phyloP scores from a whole-genome alignment of 35 echinoderm and acorn worm genomes.

The Acanthaster planci region DNA sequence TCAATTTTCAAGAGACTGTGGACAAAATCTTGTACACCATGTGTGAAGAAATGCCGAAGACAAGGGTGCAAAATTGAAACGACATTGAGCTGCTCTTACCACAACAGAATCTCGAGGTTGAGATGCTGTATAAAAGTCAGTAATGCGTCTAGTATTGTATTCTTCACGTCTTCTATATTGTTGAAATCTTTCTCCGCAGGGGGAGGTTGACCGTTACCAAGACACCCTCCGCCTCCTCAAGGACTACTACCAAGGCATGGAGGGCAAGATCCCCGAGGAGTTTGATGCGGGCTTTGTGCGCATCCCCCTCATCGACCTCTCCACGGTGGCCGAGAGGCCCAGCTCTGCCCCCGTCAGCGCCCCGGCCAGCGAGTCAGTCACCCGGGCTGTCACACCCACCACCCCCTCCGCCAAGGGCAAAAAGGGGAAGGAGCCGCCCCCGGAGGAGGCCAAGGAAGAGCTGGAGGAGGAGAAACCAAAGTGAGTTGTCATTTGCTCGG shows the following conservation, averaged over 20 bases:
- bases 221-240: conserved; percentile 89
- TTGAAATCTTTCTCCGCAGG: conserved; percentile 32
- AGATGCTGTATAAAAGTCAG: too few relatives aligned
- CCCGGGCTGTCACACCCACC: conserved; percentile 60
- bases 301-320: conserved; percentile 92
- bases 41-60: too few relatives aligned
- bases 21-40: too few relatives aligned
- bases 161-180: too few relatives aligned
- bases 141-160: too few relatives aligned
- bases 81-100: too few relatives aligned
- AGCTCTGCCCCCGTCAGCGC: conserved; percentile 58
- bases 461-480: conserved; percentile 77
- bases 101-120: too few relatives aligned
- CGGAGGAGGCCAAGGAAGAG: conserved; percentile 40
- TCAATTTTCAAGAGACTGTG: too few relatives aligned
- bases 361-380: conserved; percentile 72
- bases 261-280: conserved; percentile 95
- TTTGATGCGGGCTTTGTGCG: conserved; percentile 64
- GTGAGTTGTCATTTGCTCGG: too few relatives aligned
- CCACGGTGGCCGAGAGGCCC: conserved; percentile 56
- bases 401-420: conserved; percentile 97
- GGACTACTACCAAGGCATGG: conserved; percentile 96
- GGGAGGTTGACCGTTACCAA: conserved; percentile 95
- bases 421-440: conserved; percentile 75
- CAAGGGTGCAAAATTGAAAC: too few relatives aligned